Base-by-base conservation (phyloP, 1,140 invertebrate genomes). In the Oppia nitens region DNA sequence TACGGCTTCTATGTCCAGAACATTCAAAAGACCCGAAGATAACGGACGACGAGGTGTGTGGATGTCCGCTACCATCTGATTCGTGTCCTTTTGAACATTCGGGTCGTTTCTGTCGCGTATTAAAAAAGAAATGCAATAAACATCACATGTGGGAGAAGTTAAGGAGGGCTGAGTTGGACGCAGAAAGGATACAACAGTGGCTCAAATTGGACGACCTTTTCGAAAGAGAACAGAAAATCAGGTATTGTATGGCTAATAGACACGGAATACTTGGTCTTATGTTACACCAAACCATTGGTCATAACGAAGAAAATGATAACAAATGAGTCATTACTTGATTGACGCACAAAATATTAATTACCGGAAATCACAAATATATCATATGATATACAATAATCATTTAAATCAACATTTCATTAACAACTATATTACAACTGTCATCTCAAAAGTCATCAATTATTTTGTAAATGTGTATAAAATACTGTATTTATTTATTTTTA, bases 91-190 rank as follows among this genome's bases (percentile, higher is more conserved):
- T 90, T 68, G 79, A 82, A 60, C 73, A 76, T 0, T 87, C 84
- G 0, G 84, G 80, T 0, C 49, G 24, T 59, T 87, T 88, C 70
- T 96, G 91, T 72, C 74, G 84, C 0, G 81, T 82, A 0, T 80
- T 88, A 0, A 94, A 94, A 69, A 94, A 95, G 69, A 83, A 80
- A 65, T 98, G 94, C 68, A 79, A 84, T 14, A 85, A 83, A 63
- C 94, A 98, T 70, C 85, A 87, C 69, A 84, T 86, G 64, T 97
- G 94, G 93, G 93, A 97, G 71, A 96, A 96, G 74, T 71, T 96
- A 54, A 74, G 90, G 1, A 69, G 90, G 55, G 92, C 92, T 2
- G 87, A 95, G 66, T 78, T 83, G 49, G 81, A 83, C 64, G 77
- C 81, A 76, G 79, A 83, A 66, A 66, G 79, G 66, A 74, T 83